Base-by-base conservation (phyloP, 2,113 vertebrate species). In the Sterna hirundo region DNA sequence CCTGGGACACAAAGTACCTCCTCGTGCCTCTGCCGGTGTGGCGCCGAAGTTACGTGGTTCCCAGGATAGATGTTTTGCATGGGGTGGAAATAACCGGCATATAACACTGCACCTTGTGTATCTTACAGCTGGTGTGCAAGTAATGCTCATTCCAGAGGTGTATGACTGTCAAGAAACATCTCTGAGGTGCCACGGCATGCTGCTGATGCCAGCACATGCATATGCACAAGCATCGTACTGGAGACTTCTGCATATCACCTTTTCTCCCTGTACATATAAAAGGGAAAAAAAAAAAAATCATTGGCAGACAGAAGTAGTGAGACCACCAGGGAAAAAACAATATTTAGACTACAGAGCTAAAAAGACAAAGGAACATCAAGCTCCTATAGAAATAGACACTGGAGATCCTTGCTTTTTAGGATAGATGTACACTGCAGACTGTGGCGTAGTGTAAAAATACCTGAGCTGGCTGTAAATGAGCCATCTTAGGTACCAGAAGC, bases 161-260 rank as follows among this genome's bases (percentile, higher is more conserved):
- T 11, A 5, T 0, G 6, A 4, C 40, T 32, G 26, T 62, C 54
- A 21, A 21, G 68, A 64, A 70, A 16, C 34, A 22, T 18, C 40
- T 68, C 78, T 30, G 84, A 40, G 87, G 40, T 40, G 49, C 44
- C 54, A 12, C 19, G 44, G 27, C 1, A 0, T 3, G 10, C 6
- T 19, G 36, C 51, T 62, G 5, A 27, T 30, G 40, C 0, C 0
- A 69, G 22, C 29, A 26, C 3, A 1, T 1, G 46, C 19, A 9
- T 8, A 5, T 6, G 57, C 26, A 64, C 32, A 42, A 36, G 19
- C 29, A 9, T 4, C 18, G 23, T 17, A 11, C 27, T 21, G 65
- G 47, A 76, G 49, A 61, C 9, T 65, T 74, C 40, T 26, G 9
- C 20, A 18, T 10, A 3, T 26, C 65, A 40, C 36, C 42, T 86